Base-by-base conservation (phyloP, 2,888 invertebrate species). In the Ctena decussata region DNA sequence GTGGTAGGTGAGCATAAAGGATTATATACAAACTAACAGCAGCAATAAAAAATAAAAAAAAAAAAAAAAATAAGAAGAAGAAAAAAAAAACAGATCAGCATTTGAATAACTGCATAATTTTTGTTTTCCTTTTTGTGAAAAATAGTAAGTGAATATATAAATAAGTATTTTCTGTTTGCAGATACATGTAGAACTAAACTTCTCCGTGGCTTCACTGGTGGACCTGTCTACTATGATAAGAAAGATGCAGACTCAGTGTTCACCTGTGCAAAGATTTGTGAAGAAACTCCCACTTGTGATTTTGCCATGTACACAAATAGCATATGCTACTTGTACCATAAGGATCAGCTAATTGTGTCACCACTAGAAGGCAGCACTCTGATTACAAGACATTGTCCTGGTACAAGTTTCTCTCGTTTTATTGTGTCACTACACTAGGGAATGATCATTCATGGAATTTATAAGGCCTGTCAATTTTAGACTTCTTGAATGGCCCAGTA, bases 121-220 rank as follows among this genome's bases (percentile, higher is more conserved):
- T 32, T 30, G n/a, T n/a, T n/a, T n/a, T n/a, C n/a, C n/a, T n/a
- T n/a, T n/a, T n/a, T n/a, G n/a, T n/a, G n/a, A n/a, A n/a, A n/a
- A n/a, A n/a, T n/a, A n/a, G n/a, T n/a, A 41, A 41, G 15, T 41
- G 41, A 41, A 41, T 41, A 41, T 41, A 41, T 11, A 41, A 41
- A 11, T 41, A 15, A 41, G 41, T 41, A 11, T 41, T 41, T 15
- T 41, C 41, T 41, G 6, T 27, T 71, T 24, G 8, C 32, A 77
- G 77, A 77, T 44, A 65, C 77, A 32, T 77, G 77, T 44, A 41
- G n/a, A 15, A 69, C 77, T 0, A 27, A 32, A 27, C 18, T 77
- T 18, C 53, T 65, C 30, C 35, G 24, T 30, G 69, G 46, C 27
- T 37, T 6, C 27, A 32, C 37, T 32, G 77, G 44, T 39, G 77